Percentiles rank a stretch among this genome's conserved stretches.
Evolutionary conservation across 2,888 invertebrate species (phyloP).

Genomic region (Chrysopilus asiliformis): DNA sequence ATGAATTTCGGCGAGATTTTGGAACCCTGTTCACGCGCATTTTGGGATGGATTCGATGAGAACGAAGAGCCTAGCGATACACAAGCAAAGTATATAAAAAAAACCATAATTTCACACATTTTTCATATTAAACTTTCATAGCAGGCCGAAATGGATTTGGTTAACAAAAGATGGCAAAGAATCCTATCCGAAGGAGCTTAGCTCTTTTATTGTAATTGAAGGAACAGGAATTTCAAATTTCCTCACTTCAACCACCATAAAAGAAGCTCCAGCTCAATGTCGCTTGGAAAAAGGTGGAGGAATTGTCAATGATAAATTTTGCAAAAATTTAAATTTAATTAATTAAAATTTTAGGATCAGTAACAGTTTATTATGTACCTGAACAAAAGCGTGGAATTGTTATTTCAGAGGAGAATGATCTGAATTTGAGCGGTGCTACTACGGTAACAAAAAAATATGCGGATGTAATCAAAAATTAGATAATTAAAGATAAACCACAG

Average conservation of each 20-base stretch:
- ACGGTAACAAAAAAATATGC: too few species aligned
- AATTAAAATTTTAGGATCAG: too few species aligned
- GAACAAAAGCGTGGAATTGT: conserved; percentile 19
- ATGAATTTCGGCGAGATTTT: conserved; percentile 31
- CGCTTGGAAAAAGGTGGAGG: too few species aligned
- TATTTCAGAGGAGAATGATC: conserved; percentile 25
- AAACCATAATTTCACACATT: not conserved
- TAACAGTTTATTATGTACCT: conserved; percentile 12
- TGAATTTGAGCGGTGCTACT: conserved; percentile 26
- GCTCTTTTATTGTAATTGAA: conserved; percentile 25
- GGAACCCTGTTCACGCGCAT: conserved; percentile 33
- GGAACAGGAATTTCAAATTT: conserved; percentile 26
- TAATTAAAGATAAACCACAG: too few species aligned
- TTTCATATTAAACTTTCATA: conserved; percentile 1
- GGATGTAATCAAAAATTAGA: too few species aligned
- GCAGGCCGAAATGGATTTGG: conserved; percentile 11
- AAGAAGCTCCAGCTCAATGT: too few species aligned
- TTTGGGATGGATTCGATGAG: conserved; percentile 35
- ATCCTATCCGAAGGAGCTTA: conserved; percentile 3
- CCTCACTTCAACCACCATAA: too few species aligned
- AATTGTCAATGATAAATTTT: conserved; percentile 19
- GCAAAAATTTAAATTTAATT: too few species aligned
- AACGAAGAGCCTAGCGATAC: not conserved
- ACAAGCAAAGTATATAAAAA: not conserved
- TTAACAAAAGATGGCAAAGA: conserved; percentile 5